Conservation (phyloP, 2,888 invertebrate genomes). For the Chymomyza caudatula region DNA sequence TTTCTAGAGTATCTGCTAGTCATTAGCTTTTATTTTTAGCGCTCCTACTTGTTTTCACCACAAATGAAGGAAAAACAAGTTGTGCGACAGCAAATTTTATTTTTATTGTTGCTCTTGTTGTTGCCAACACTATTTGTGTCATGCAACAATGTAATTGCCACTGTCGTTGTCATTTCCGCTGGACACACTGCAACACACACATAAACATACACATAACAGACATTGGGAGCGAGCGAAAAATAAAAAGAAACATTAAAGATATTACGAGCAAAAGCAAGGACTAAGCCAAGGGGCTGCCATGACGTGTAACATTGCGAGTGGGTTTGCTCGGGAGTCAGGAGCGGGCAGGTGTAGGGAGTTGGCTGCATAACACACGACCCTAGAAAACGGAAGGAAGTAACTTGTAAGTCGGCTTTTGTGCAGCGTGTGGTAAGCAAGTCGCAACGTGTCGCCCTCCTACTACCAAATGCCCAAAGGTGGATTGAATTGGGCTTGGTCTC, state of each 20-base stretch:
- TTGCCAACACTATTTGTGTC: constrained; percentile 74
- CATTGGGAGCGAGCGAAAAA: constrained; percentile 20
- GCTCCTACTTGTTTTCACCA: not conserved
- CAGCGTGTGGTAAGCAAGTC: constrained; percentile 53
- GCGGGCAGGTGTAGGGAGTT: not conserved
- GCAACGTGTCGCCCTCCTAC: constrained; percentile 39
- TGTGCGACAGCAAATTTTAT: constrained; percentile 45
- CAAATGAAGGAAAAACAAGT: constrained; percentile 23
- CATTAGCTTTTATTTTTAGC: not conserved
- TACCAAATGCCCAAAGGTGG: constrained; percentile 40
- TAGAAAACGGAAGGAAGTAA: constrained; percentile 59
- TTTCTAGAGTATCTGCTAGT: not conserved
- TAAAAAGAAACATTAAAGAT: constrained; percentile 55
- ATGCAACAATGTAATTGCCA: constrained; percentile 77
- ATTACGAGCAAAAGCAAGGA: constrained; percentile 37
- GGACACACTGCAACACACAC: constrained; percentile 60
- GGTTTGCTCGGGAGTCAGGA: not conserved
- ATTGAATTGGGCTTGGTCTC: constrained; percentile 18
- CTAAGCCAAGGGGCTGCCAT: constrained; percentile 26
- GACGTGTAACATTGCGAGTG: constrained; percentile 2
- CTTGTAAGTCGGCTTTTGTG: constrained; percentile 69
- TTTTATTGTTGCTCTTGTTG: constrained; percentile 44
- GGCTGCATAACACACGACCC: constrained; percentile 14
- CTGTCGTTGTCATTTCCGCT: constrained; percentile 76
- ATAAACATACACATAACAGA: not conserved